These are phyloP conservation scores for Pangasianodon hypophthalmus DNA, from an alignment of 2,113 vertebrate genomes.

Conservation along the genomic window DNA sequence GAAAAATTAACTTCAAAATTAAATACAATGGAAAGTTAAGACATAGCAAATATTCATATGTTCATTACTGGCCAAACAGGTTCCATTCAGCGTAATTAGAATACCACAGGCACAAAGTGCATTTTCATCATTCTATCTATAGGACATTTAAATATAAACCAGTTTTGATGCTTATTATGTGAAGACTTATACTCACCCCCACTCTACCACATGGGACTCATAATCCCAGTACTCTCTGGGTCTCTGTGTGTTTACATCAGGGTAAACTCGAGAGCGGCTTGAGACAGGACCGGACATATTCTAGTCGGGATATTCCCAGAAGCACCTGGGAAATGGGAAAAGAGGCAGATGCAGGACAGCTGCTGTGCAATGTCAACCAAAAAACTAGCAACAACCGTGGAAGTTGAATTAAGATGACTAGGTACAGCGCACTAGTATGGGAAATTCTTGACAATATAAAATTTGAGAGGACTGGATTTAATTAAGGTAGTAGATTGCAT, in stretches of 20 bases:
- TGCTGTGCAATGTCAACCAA: not conserved
- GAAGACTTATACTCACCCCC: slow-evolving; percentile 73
- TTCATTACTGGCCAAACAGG: not conserved
- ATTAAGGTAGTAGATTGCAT: not conserved
- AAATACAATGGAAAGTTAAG: not conserved
- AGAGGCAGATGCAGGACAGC: not conserved
- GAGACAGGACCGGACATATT: slow-evolving; percentile 85
- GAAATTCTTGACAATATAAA: not conserved
- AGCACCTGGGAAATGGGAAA: slow-evolving; percentile 64
- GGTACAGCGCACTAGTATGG: no score
- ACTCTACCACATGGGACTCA: slow-evolving; percentile 84
- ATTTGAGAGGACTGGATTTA: not conserved
- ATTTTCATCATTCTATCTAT: not conserved
- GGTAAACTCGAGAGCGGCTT: slow-evolving; percentile 85
- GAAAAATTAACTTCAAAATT: not conserved
- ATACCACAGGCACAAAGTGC: not conserved
- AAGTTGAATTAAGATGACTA: not conserved
- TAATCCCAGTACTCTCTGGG: slow-evolving; percentile 85
- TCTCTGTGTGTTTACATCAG: slow-evolving; percentile 86
- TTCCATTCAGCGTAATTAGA: not conserved
- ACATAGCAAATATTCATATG: not conserved
- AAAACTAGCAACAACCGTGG: not conserved
- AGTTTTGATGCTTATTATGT: not conserved
- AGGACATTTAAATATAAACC: not conserved
- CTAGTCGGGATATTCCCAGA: slow-evolving; percentile 68